Conservation (phyloP, 2,113 vertebrate species). For the Mormyrus lacerda region DNA sequence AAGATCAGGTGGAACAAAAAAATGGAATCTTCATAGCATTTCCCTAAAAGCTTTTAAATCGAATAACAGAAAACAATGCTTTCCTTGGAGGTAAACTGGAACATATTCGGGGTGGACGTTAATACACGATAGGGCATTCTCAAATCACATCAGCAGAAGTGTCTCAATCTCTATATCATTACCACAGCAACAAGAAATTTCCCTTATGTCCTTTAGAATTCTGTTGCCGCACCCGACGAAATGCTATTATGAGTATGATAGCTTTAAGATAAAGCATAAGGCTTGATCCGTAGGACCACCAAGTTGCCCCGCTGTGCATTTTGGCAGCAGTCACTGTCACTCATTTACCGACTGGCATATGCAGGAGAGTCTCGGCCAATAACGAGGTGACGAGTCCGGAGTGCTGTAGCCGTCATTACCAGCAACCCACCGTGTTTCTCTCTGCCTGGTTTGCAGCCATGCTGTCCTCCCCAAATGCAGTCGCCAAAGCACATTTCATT, state of each 20-base stretch:
- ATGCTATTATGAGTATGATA: background rate
- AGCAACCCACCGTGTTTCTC: slow-evolving; percentile 17
- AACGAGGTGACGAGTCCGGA: background rate
- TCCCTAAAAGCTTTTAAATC: background rate
- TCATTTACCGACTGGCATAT: slow-evolving; percentile 30
- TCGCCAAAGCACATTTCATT: background rate
- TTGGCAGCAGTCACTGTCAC: slow-evolving; percentile 30
- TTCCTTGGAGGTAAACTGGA: background rate
- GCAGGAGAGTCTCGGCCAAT: slow-evolving; percentile 24
- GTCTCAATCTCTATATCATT: background rate
- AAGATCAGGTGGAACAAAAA: background rate
- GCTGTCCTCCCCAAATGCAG: background rate
- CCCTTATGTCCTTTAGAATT: background rate
- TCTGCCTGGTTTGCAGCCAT: slow-evolving; percentile 8
- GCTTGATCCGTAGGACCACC: slow-evolving; percentile 21
- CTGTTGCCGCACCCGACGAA: background rate
- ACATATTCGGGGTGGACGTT: background rate
- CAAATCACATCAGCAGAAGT: background rate
- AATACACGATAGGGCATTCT: background rate
- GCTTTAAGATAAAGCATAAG: slow-evolving; percentile 1
- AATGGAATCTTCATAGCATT: background rate
- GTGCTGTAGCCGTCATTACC: background rate
- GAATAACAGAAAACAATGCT: background rate
- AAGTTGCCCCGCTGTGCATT: slow-evolving; percentile 24
- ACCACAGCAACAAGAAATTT: background rate